These are phyloP conservation scores for Crotalus helleri DNA, from an alignment of 2,113 vertebrate species.

Conservation along the genomic window DNA sequence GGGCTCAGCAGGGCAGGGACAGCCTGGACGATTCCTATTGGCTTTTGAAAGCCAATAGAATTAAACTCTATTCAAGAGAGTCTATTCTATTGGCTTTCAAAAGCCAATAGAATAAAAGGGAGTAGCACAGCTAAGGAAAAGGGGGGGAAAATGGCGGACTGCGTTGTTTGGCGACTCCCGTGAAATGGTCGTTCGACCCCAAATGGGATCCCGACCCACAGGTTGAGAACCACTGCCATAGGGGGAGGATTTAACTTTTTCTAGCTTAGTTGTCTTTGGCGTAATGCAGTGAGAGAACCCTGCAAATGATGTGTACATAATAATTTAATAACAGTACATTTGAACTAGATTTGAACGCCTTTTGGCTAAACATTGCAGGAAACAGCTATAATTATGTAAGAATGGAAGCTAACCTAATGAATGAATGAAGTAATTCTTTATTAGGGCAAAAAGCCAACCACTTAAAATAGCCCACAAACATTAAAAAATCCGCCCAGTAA, in stretches of 20 bases:
- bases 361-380: background rate
- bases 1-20: too few relatives aligned
- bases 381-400: background rate
- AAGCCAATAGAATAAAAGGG: too few relatives aligned
- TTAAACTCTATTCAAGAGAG: too few relatives aligned
- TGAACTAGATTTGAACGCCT: background rate
- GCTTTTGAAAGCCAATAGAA: too few relatives aligned
- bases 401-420: background rate
- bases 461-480: background rate
- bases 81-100: too few relatives aligned
- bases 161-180: too few relatives aligned
- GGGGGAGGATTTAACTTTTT: background rate
- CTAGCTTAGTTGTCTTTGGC: background rate
- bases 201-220: too few relatives aligned
- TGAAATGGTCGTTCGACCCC: too few relatives aligned
- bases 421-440: background rate
- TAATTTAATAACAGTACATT: background rate
- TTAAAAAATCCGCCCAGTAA: background rate
- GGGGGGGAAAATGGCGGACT: too few relatives aligned
- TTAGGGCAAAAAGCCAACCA: background rate
- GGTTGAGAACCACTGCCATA: background rate
- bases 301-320: background rate
- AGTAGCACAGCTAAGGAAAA: too few relatives aligned
- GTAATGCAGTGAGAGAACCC: background rate
- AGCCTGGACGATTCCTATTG: too few relatives aligned